Conservation (phyloP, 2,113 vertebrate genomes). For the Arvicanthis niloticus region DNA sequence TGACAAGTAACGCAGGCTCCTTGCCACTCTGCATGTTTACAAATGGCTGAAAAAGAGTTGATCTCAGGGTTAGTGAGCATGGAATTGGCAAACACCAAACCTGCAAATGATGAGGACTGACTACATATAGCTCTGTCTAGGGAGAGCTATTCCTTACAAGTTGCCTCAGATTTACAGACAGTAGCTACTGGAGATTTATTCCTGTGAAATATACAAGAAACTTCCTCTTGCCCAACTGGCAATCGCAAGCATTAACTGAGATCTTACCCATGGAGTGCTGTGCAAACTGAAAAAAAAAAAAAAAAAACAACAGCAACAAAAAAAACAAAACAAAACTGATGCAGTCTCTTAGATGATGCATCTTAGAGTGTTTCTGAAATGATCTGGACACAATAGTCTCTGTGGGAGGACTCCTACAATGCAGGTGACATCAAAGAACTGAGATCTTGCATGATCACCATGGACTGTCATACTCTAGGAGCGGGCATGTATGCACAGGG, state of each 20-base stretch:
- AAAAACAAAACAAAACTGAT: neutral
- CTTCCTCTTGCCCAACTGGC: neutral
- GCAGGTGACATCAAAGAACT: neutral
- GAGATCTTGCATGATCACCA: neutral
- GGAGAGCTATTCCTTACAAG: neutral
- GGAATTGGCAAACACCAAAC: neutral
- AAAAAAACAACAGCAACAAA: too few relatives aligned
- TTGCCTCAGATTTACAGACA: neutral
- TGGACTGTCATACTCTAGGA: neutral
- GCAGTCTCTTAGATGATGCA: neutral
- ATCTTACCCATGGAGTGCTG: neutral
- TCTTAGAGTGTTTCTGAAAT: neutral
- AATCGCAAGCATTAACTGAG: neutral
- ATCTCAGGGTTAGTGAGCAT: neutral
- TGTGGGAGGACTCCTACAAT: neutral
- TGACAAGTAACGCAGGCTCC: neutral
- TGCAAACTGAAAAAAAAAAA: neutral
- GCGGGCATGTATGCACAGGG: neutral
- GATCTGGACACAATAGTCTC: neutral
- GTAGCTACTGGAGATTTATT: neutral
- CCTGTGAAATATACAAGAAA: conserved; percentile 23
- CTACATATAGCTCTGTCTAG: neutral
- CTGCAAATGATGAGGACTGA: neutral
- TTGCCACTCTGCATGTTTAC: too few relatives aligned
- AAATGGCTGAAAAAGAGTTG: neutral